Base-by-base conservation (phyloP, 37 sponge, comb jelly and placozoan genomes). In the Chondrilla cf. caribensis region DNA sequence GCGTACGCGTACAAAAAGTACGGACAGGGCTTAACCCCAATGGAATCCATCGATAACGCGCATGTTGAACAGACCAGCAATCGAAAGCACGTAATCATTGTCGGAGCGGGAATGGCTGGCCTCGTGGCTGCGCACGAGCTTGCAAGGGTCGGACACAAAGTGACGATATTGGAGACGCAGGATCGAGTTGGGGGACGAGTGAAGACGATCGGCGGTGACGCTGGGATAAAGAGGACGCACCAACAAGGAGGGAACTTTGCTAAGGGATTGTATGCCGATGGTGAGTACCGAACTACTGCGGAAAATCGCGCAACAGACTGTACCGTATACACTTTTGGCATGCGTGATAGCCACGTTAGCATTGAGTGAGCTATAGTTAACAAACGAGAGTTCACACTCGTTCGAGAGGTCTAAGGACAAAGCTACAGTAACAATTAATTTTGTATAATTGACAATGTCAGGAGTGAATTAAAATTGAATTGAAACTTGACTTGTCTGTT, bases 81-180 rank as follows among this genome's bases (percentile, higher is more conserved):
- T 21, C 86, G 85, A 6, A 58, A 58, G 37, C 70, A 80, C 0
- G 86, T 86, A n/a, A 84, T 85, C 42, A 81, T 78, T 19, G 83
- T 88, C 5, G 88, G 88, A 37, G 84, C 88, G 15, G 88, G 88
- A 33, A 83, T 83, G 84, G 39, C 88, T 4, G 88, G 88, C 18
- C 60, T 89, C 31, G 78, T 54, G n/a, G 86, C 90, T 77, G 90
- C 78, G 25, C 81, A 81, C 71, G 90, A 89, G 83, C 75, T 89
- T 19, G 65, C 37, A 21, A 51, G 70, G 42, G 90, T 29, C 38
- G 90, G 90, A 51, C 86, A 89, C 80, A 58, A 88, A 19, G 85
- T 89, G 76, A 75, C 29, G 29, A 89, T 89, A 17, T 14, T 89
- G 44, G 89, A 89, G 79, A 58, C 65, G 77, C 85, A 81, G 36